A percentile compares a stretch with the other conserved stretches of the same genome.
phyloP scores from a whole-genome alignment of 2,888 invertebrate species.

The Drosophila leonis region DNA sequence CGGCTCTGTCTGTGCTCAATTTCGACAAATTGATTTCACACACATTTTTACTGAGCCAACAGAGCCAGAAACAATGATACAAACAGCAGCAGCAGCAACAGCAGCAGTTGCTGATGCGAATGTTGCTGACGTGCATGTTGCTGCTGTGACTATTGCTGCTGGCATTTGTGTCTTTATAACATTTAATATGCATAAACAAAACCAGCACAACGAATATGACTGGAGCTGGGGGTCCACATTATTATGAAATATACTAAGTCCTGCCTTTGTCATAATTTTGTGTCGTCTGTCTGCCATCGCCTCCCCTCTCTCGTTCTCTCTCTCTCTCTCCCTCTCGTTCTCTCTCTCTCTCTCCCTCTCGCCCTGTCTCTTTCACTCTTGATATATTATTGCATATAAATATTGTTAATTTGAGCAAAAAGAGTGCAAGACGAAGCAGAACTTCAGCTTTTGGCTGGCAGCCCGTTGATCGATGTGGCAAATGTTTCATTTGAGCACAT shows the following conservation, averaged over 20 bases:
- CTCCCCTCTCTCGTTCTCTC: background rate
- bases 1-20: constrained; percentile 52
- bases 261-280: constrained; percentile 64
- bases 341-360: background rate
- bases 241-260: constrained; percentile 64
- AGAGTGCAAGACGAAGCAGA: constrained; percentile 4
- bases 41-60: constrained; percentile 50
- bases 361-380: constrained; percentile 12
- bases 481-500: constrained; percentile 51
- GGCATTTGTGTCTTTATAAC: constrained; percentile 68
- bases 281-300: constrained; percentile 37
- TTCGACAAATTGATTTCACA: constrained; percentile 80
- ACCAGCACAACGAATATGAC: constrained; percentile 26
- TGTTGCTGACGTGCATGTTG: constrained; percentile 48
- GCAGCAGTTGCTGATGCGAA: constrained; percentile 12
- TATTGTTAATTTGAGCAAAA: constrained; percentile 40
- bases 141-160: constrained; percentile 51
- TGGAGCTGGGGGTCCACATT: constrained; percentile 26
- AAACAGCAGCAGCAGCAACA: constrained; percentile 7
- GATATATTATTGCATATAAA: constrained; percentile 60
- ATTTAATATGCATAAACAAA: constrained; percentile 79
- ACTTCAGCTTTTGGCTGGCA: constrained; percentile 25
- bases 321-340: background rate
- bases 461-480: constrained; percentile 68
- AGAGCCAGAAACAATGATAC: constrained; percentile 34